These are phyloP conservation scores for Indri indri DNA, from an alignment of 2,113 vertebrate genomes.

Conservation along the genomic window DNA sequence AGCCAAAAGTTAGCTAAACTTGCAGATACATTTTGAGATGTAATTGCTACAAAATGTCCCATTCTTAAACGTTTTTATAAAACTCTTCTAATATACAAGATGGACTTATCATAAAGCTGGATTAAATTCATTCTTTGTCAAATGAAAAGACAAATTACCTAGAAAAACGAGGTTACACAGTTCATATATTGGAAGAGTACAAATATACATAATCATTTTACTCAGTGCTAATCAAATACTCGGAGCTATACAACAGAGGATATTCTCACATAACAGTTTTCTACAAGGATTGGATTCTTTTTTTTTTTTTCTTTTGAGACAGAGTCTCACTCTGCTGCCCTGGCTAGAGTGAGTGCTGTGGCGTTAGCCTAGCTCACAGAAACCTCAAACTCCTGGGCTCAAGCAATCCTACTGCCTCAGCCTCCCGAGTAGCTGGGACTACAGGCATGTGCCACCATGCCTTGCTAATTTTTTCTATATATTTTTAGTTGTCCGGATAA, in stretches of 20 bases:
- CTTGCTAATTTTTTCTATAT: too few species aligned
- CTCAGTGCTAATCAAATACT: background rate
- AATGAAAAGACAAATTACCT: slow-evolving; percentile 5
- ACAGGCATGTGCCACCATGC: too few species aligned
- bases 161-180: background rate
- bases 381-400: too few species aligned
- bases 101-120: background rate
- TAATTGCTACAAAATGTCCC: slow-evolving; percentile 51
- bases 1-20: background rate
- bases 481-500: too few species aligned
- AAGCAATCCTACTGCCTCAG: too few species aligned
- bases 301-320: too few species aligned
- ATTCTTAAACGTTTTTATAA: slow-evolving; percentile 68
- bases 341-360: too few species aligned
- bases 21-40: background rate
- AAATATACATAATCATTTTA: background rate
- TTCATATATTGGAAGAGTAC: background rate
- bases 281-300: background rate
- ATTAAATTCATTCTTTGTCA: slow-evolving; percentile 8
- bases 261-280: background rate
- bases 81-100: slow-evolving; percentile 63
- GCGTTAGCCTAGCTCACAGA: too few species aligned
- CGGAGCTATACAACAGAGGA: background rate
- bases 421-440: too few species aligned
- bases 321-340: too few species aligned